Evolutionary conservation across 2,113 vertebrate species (phyloP), one percentile per base, ranked within the genome.

Genomic region (Cheirogaleus medius): DNA sequence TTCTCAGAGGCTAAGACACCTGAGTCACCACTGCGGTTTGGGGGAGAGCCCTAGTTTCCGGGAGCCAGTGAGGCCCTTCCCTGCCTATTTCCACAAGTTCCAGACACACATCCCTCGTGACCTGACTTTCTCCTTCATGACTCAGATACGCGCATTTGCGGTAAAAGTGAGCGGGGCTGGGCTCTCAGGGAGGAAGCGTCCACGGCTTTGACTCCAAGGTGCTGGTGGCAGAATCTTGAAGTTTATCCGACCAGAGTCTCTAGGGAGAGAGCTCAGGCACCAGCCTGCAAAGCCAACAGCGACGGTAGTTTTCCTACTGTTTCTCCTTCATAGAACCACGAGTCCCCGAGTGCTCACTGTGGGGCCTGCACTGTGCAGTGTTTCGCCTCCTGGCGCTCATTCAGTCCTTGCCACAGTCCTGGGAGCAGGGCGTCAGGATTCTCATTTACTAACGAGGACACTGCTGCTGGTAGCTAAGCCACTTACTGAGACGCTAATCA

Each of bases 1-100:
- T 68, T 93, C 34, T 69, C 87, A 82, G 89, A 60, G 64, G n/a
- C 71, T 44, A 18, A 88, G 84, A 94, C 29, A 58, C 58, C 37
- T 9, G 18, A 54, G 56, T 81, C 37, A 18, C 60, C 21, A 3
- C 23, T 52, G 17, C 21, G 87, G 18, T 88, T 91, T 92, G 52
- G 39, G 91, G 69, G 74, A 54, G 6, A 82, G n/a, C 17, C n/a
- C n/a, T 42, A 1, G 4, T 69, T 83, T 85, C 68, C 7, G 17
- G n/a, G 63, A 76, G 56, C 42, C 34, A 83, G 49, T 20, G 39
- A 69, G 42, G 10, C 13, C 39, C 73, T 56, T 21, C 20, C 39
- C 14, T 12, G 25, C 58, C 42, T 37, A 20, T 68, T 87, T 87
- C 82, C 21, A 8, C 29, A 29, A 52, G n/a, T 17, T 74, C 29